Conservation (phyloP, 1,140 invertebrate species). For the Linepithema humile region DNA sequence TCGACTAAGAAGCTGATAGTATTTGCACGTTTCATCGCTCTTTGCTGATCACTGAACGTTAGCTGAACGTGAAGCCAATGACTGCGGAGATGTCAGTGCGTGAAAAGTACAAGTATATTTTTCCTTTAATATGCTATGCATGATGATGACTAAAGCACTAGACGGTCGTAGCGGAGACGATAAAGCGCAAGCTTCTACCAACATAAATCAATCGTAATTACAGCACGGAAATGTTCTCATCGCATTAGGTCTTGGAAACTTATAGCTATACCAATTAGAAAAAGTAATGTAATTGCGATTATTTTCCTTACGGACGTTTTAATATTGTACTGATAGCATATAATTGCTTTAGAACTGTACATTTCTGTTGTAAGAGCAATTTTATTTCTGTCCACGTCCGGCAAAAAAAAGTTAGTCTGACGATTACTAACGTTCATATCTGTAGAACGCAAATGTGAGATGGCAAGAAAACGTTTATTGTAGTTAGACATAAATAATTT, state of each 20-base stretch:
- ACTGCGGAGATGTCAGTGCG: not conserved
- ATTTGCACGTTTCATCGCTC: conserved; percentile 8
- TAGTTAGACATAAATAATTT: not conserved
- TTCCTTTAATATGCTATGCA: not conserved
- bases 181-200: not conserved
- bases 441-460: not conserved
- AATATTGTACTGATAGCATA: not conserved
- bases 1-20: conserved; percentile 27
- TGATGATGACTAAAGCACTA: not conserved
- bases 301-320: not conserved
- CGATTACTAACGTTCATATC: not conserved
- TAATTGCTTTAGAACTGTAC: conserved; percentile 11
- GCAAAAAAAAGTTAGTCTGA: not conserved
- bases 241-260: not conserved
- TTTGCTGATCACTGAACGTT: not conserved
- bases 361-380: not conserved
- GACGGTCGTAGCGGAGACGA: not conserved
- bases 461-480: not conserved
- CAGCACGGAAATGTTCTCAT: not conserved
- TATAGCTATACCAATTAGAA: not conserved
- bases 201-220: conserved; percentile 23
- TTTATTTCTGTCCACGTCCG: not conserved
- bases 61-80: not conserved
- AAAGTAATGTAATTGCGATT: not conserved
- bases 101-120: not conserved